Evolutionary conservation across 2,113 vertebrate genomes (phyloP), one percentile per base, ranked within the genome.

Genomic region (Anhinga rufa): DNA sequence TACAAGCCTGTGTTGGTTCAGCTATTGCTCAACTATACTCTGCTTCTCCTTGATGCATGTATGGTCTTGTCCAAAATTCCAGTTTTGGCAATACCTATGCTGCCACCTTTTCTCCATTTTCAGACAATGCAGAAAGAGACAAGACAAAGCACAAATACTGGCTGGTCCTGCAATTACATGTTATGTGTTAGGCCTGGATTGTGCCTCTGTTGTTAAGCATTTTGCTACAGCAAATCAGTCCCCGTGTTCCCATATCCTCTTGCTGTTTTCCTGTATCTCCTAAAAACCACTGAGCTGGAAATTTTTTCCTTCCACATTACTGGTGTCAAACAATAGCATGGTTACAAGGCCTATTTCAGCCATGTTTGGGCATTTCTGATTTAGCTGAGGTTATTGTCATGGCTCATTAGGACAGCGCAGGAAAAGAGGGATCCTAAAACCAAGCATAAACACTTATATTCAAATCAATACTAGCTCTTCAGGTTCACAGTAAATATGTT

Each of bases 401-500:
- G 88, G 80, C 83, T 95, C 77, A 77, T 92, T 89, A 91, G 78
- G 74, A 80, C 42, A 86, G 88, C 36, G 88, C 16, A 60, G 78
- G n/a, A 89, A 84, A 90, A 51, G 51, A 91, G 32, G 32, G 28
- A 92, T 78, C 60, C 91, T 91, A 91, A 93, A 92, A 26, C 31
- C 32, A 51, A 70, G 36, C 62, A 60, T 34, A 80, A 84, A 54
- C 48, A 60, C 87, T 94, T 90, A 31, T 9, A 91, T 89, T 95
- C 68, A 77, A 92, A 95, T 95, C 94, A 92, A 91, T 88, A 91
- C 36, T 55, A 38, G 54, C 79, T 79, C 87, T 91, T 80, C 76
- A 88, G 74, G 25, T 91, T 89, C 69, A 70, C 90, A 95, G 72
- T 94, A 96, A 96, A 95, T 93, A 94, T 74, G 90, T 95, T 94